A percentile compares a stretch with the other conserved stretches of the same genome.
phyloP scores from a whole-genome alignment of 2,797 vertebrate genomes.

The Monodelphis domestica region DNA sequence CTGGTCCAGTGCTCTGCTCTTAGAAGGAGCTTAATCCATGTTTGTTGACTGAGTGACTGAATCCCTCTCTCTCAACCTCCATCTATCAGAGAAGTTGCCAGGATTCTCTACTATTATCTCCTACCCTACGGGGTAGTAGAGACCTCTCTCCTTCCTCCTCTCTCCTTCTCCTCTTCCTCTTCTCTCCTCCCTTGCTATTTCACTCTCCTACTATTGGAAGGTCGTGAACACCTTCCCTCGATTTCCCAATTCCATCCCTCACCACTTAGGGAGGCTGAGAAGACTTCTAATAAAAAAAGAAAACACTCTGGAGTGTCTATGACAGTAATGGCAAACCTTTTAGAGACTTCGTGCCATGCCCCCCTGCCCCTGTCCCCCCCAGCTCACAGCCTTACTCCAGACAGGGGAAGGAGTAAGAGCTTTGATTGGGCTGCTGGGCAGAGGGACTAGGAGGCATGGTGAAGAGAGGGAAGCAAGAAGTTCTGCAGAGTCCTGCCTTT shows the following conservation, averaged over 20 bases:
- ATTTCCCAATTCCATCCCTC: neutral
- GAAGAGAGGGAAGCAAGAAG: no score
- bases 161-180: neutral
- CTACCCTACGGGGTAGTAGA: neutral
- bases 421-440: neutral
- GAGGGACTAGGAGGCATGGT: neutral
- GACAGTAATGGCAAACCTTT: no score
- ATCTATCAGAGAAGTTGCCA: neutral
- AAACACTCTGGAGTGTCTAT: no score
- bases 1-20: neutral
- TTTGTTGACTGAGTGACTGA: neutral
- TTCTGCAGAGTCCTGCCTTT: no score
- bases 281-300: neutral
- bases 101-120: neutral
- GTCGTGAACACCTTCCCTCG: neutral
- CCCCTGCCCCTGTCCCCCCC: neutral
- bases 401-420: accelerated
- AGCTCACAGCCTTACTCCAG: accelerated
- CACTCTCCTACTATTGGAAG: neutral
- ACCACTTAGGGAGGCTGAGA: neutral
- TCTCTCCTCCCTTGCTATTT: neutral
- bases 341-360: no score
- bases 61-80: neutral
- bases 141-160: neutral
- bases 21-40: neutral